phyloP scores from a whole-genome alignment of 2,888 invertebrate genomes.

The Amitus sp. region DNA sequence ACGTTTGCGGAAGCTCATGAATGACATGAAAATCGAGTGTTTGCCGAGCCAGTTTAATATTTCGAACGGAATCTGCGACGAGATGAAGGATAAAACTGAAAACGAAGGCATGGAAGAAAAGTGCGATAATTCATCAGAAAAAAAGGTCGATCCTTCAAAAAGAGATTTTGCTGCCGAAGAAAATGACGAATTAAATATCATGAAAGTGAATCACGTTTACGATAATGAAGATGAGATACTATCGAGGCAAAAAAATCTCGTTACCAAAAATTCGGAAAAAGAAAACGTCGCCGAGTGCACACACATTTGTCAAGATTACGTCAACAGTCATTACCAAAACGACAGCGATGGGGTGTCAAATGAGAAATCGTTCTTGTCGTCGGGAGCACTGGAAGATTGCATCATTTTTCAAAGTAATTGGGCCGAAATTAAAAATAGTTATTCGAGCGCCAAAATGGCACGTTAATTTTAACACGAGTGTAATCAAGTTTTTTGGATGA shows the following conservation, averaged over 20 bases:
- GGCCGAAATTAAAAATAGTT: too few relatives aligned
- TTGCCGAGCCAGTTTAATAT: neutral
- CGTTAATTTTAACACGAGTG: too few relatives aligned
- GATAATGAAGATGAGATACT: too few relatives aligned
- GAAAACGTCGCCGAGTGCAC: neutral
- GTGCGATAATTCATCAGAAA: neutral
- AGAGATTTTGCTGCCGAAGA: neutral
- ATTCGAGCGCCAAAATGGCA: too few relatives aligned
- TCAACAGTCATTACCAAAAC: neutral
- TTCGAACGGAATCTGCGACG: neutral
- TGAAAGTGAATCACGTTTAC: too few relatives aligned
- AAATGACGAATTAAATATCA: too few relatives aligned
- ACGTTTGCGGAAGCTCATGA: neutral
- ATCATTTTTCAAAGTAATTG: neutral
- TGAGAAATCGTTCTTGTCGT: neutral
- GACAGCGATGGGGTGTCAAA: neutral
- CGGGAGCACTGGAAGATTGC: too few relatives aligned
- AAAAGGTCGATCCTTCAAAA: neutral
- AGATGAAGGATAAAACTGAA: neutral
- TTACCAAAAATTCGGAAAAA: neutral
- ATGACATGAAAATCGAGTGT: neutral
- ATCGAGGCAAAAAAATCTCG: too few relatives aligned
- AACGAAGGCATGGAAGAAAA: neutral
- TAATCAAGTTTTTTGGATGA: neutral
- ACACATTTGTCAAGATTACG: neutral